phyloP scores from a whole-genome alignment of 2,888 invertebrate genomes.

The Brassicogethes aeneus region DNA sequence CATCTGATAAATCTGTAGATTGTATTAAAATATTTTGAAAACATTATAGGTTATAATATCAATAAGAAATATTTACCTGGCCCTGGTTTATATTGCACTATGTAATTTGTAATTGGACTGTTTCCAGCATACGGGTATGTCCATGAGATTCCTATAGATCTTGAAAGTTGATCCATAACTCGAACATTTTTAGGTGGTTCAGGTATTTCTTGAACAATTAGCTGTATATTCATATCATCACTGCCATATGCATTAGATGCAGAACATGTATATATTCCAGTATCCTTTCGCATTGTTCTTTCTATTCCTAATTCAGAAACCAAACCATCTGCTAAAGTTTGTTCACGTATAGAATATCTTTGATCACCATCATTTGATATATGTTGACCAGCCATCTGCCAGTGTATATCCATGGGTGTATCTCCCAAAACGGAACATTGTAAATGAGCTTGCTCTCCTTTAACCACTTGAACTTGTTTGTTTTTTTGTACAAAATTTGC shows the following conservation, averaged over 20 bases:
- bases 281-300: constrained; percentile 79
- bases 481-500: constrained; percentile 77
- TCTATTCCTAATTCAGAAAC: constrained; percentile 79
- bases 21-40: too few species aligned
- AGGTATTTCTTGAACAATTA: constrained; percentile 85
- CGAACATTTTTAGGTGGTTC: constrained; percentile 82
- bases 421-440: constrained; percentile 86
- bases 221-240: constrained; percentile 82
- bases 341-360: constrained; percentile 68
- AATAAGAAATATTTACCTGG: constrained; percentile 48
- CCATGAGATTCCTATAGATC: constrained; percentile 81
- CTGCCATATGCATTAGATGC: constrained; percentile 86
- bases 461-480: constrained; percentile 73
- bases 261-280: constrained; percentile 79
- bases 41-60: too few species aligned
- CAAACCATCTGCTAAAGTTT: constrained; percentile 68
- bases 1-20: too few species aligned
- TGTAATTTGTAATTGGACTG: constrained; percentile 80
- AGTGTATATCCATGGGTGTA: constrained; percentile 75
- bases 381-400: constrained; percentile 70
- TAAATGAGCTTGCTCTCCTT: constrained; percentile 72
- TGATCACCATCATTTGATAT: constrained; percentile 65
- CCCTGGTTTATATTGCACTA: constrained; percentile 81
- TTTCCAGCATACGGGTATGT: constrained; percentile 83
- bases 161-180: constrained; percentile 75